A percentile compares a stretch with the other conserved stretches of the same genome.
phyloP scores from a whole-genome alignment of 2,888 invertebrate genomes.

The Catocala fraxini region DNA sequence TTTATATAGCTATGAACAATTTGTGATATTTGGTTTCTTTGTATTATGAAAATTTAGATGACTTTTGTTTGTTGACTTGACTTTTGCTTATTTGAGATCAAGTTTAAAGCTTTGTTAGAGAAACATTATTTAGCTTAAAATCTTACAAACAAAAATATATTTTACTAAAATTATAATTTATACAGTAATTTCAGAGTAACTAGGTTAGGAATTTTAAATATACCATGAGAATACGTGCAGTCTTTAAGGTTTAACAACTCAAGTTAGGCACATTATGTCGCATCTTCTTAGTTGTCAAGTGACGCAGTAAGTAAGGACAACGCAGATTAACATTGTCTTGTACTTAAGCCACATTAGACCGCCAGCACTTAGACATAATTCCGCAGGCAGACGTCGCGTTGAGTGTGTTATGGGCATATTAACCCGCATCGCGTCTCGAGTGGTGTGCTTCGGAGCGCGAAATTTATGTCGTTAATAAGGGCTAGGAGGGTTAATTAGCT shows the following conservation, averaged over 20 bases:
- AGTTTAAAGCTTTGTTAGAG: no score
- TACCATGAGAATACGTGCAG: not conserved
- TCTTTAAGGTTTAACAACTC: slow-evolving; percentile 5
- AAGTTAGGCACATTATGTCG: slow-evolving; percentile 26
- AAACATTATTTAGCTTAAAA: no score
- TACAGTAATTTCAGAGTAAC: no score
- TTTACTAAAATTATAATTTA: no score
- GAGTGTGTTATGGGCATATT: slow-evolving; percentile 74
- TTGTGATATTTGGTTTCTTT: no score
- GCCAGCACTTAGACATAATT: slow-evolving; percentile 48
- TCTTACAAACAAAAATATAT: no score
- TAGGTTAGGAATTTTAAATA: no score
- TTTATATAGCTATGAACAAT: no score
- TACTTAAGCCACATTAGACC: slow-evolving; percentile 52
- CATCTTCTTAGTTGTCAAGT: slow-evolving; percentile 38
- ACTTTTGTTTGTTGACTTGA: no score
- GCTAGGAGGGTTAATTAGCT: slow-evolving; percentile 83
- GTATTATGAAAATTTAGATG: no score
- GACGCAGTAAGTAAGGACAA: slow-evolving; percentile 52
- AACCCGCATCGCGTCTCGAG: slow-evolving; percentile 77
- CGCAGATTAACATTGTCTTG: slow-evolving; percentile 58
- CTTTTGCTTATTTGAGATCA: no score
- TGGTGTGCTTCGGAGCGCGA: slow-evolving; percentile 73
- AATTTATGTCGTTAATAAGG: slow-evolving; percentile 86
- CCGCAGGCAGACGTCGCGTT: slow-evolving; percentile 49